phyloP scores from a whole-genome alignment of 2,797 vertebrate species.

The Craterocephalus amniculus region DNA sequence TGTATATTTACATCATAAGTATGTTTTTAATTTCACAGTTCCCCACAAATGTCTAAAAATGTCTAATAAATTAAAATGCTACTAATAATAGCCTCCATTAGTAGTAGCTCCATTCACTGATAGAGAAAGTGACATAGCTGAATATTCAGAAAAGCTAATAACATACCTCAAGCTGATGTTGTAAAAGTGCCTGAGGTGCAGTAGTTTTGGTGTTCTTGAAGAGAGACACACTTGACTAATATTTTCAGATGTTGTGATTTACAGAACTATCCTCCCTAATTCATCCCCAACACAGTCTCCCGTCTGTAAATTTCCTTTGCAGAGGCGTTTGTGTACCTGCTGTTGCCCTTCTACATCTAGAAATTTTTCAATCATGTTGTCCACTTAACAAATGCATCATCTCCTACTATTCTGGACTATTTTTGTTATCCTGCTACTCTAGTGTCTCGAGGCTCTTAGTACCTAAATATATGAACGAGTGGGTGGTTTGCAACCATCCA shows the following conservation, averaged over 20 bases:
- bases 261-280: constrained; percentile 1
- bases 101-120: neutral
- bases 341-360: neutral
- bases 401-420: neutral
- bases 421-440: neutral
- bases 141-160: neutral
- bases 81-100: neutral
- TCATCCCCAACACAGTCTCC: neutral
- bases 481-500: constrained; percentile 3
- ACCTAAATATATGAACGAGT: neutral
- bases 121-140: neutral
- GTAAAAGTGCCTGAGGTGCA: neutral
- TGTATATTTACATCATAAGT: neutral
- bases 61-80: neutral
- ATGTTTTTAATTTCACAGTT: neutral
- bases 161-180: neutral
- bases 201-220: neutral
- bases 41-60: neutral
- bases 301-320: neutral
- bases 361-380: neutral
- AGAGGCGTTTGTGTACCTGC: neutral
- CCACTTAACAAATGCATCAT: constrained; percentile 3
- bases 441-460: neutral
- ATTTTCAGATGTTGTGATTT: constrained; percentile 12
- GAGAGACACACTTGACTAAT: neutral